Percentiles rank a stretch among this genome's conserved stretches.
These are phyloP conservation scores for Callithrix jacchus DNA, from an alignment of 2,113 vertebrate genomes.

Conservation along the genomic window DNA sequence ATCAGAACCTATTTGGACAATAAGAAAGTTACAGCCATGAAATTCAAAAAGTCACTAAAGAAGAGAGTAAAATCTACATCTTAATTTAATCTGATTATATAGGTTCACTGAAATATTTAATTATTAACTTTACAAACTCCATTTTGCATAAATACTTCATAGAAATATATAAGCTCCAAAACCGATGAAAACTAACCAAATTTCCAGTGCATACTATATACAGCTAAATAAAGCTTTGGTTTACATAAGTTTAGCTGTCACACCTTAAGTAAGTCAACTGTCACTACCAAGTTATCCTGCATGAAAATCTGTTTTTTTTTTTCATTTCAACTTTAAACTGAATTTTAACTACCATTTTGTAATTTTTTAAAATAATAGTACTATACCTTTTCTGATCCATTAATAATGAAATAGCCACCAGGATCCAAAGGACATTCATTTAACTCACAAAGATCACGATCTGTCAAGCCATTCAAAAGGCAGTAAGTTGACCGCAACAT, in stretches of 20 bases:
- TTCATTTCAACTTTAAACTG: slow-evolving; percentile 12
- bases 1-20: slow-evolving; percentile 91
- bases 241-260: slow-evolving; percentile 1
- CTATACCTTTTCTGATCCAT: slow-evolving; percentile 97
- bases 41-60: background rate
- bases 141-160: background rate
- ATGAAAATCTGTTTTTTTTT: background rate
- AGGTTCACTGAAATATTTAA: background rate
- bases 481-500: slow-evolving; percentile 99
- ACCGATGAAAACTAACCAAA: background rate
- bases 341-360: background rate
- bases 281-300: background rate
- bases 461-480: slow-evolving; percentile 94
- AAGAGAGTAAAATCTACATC: slow-evolving; percentile 20
- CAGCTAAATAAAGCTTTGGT: background rate
- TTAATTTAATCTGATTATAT: background rate
- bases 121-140: slow-evolving; percentile 24
- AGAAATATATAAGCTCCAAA: background rate
- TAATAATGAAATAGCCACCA: slow-evolving; percentile 99
- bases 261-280: background rate
- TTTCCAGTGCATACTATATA: background rate
- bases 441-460: slow-evolving; percentile 96
- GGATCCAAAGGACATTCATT: slow-evolving; percentile 98
- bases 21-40: background rate
- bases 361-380: background rate